Evolutionary conservation across 2,888 invertebrate species (phyloP).

Genomic region (Rotaria macrura): DNA sequence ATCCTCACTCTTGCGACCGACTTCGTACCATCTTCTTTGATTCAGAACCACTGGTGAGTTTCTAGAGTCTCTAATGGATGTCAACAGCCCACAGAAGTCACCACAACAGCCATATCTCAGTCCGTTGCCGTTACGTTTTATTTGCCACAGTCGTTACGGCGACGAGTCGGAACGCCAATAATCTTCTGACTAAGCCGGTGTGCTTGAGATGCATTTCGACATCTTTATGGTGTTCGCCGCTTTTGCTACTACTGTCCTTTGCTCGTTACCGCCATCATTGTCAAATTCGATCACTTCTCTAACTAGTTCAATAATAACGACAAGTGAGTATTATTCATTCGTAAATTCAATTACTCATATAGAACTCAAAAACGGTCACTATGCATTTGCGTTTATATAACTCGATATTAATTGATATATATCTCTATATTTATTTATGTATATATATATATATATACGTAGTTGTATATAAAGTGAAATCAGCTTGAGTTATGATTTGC

Average conservation of each 20-base stretch:
- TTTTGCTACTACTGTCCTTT: background rate
- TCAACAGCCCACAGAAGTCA: background rate
- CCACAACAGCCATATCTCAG: background rate
- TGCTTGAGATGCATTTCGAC: background rate
- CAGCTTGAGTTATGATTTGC: background rate
- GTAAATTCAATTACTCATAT: background rate
- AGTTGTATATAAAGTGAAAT: background rate
- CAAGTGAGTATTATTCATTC: background rate
- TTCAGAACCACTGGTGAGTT: background rate
- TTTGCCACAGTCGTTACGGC: background rate
- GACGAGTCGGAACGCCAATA: background rate
- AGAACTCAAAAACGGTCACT: background rate
- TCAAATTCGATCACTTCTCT: background rate
- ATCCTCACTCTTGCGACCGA: background rate
- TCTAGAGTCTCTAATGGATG: background rate
- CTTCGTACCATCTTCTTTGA: background rate
- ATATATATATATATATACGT: background rate
- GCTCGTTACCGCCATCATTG: background rate
- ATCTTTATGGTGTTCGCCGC: background rate
- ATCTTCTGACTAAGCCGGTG: background rate
- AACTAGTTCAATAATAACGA: background rate
- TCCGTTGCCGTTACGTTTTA: background rate
- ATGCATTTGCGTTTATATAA: background rate
- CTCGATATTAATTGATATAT: background rate
- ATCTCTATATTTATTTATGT: background rate